Evolutionary conservation across 1,140 invertebrate species (phyloP).

Genomic region (Drosophila willistoni): DNA sequence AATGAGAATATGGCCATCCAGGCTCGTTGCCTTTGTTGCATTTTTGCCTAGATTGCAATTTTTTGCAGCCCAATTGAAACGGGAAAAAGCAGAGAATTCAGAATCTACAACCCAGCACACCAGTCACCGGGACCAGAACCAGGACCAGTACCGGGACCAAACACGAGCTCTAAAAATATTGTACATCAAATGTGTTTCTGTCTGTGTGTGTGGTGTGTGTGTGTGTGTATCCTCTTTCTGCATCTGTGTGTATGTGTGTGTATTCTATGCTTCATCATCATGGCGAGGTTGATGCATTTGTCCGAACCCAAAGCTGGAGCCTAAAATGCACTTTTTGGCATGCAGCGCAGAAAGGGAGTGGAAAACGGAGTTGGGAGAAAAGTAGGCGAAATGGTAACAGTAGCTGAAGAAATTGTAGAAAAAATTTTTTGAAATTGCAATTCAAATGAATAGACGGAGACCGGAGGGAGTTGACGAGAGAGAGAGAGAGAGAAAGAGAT

Average conservation of each 20-base stretch:
- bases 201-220: background rate
- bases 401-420: conserved; percentile 66
- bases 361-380: background rate
- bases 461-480: conserved; percentile 1
- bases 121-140: background rate
- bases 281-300: conserved; percentile 54
- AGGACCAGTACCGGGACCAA: conserved; percentile 26
- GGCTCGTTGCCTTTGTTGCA: conserved; percentile 79
- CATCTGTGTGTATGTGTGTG: background rate
- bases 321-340: conserved; percentile 78
- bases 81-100: conserved; percentile 51
- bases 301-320: conserved; percentile 45
- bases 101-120: background rate
- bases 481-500: conserved; percentile 5
- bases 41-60: conserved; percentile 82
- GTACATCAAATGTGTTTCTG: conserved; percentile 61
- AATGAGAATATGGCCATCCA: conserved; percentile 52
- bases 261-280: conserved; percentile 34
- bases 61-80: conserved; percentile 75
- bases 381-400: conserved; percentile 17
- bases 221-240: conserved; percentile 9
- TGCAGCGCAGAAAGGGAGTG: conserved; percentile 35
- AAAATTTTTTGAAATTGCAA: conserved; percentile 78
- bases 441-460: conserved; percentile 72
- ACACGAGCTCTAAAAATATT: conserved; percentile 72